phyloP scores from a whole-genome alignment of 2,797 vertebrate species.

The Aplochiton taeniatus region DNA sequence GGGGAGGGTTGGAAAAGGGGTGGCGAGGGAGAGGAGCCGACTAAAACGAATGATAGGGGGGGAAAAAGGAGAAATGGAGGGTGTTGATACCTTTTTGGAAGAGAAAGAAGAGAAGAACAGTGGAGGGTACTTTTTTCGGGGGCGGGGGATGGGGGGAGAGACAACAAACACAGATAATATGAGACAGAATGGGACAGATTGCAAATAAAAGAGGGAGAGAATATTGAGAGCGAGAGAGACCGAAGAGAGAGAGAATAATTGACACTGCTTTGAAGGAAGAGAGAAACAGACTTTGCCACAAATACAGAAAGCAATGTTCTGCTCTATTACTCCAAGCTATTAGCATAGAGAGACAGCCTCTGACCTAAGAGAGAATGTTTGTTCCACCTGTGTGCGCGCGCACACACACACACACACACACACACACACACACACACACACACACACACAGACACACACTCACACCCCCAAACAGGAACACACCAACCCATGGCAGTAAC shows the following conservation, averaged over 20 bases:
- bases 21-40: neutral
- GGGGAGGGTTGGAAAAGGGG: neutral
- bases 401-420: neutral
- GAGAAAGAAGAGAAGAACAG: slow-evolving; percentile 28
- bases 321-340: neutral
- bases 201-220: neutral
- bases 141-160: slow-evolving; percentile 1
- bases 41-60: neutral
- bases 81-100: slow-evolving; percentile 45
- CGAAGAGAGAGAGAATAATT: neutral
- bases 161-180: neutral
- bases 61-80: slow-evolving; percentile 40
- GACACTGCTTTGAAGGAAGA: neutral
- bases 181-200: neutral
- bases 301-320: neutral
- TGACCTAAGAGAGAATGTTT: neutral
- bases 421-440: slow-evolving; percentile 9
- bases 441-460: slow-evolving; percentile 5
- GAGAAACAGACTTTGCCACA: neutral
- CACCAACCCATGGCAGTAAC: no score
- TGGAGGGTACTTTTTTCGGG: neutral
- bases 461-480: neutral
- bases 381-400: neutral
- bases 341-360: neutral
- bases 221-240: slow-evolving; percentile 1